A percentile compares a stretch with the other conserved stretches of the same genome.
Evolutionary conservation across 2,113 vertebrate species (phyloP).

Genomic region (Furnarius figulus): DNA sequence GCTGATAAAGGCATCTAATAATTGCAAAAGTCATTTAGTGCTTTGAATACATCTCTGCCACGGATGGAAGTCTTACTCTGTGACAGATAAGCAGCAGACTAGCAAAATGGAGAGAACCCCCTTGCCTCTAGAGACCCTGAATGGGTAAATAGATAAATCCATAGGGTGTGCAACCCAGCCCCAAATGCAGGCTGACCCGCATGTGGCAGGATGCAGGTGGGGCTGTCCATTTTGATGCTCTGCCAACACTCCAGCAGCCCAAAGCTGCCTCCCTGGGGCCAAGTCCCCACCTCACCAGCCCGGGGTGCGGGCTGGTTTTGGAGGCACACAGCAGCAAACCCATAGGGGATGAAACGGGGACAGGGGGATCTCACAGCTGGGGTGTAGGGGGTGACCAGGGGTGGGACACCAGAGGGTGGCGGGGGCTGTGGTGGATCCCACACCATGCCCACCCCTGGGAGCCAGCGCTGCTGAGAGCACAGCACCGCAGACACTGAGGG

Average conservation of each 20-base stretch:
- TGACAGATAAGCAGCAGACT: not conserved
- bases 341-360: fast-evolving
- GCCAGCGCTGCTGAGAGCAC: too few species aligned
- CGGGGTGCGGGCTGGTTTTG: fast-evolving
- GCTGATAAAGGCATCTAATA: conserved; percentile 35
- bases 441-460: fast-evolving
- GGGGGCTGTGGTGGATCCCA: too few species aligned
- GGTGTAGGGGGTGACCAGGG: fast-evolving
- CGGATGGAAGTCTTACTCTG: not conserved
- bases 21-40: conserved; percentile 12
- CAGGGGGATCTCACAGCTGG: fast-evolving
- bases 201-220: not conserved
- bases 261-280: fast-evolving
- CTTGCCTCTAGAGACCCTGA: not conserved
- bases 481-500: not conserved
- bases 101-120: not conserved
- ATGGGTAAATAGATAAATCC: not conserved
- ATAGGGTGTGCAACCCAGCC: not conserved
- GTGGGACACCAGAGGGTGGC: fast-evolving
- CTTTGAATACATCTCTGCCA: not conserved
- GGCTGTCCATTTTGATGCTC: too few species aligned
- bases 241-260: not conserved
- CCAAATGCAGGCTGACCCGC: not conserved
- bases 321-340: not conserved
- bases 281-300: fast-evolving